Evolutionary conservation across 2,888 invertebrate genomes (phyloP), one percentile per base, ranked within the genome.

Genomic region (Phaonia tiefii): DNA sequence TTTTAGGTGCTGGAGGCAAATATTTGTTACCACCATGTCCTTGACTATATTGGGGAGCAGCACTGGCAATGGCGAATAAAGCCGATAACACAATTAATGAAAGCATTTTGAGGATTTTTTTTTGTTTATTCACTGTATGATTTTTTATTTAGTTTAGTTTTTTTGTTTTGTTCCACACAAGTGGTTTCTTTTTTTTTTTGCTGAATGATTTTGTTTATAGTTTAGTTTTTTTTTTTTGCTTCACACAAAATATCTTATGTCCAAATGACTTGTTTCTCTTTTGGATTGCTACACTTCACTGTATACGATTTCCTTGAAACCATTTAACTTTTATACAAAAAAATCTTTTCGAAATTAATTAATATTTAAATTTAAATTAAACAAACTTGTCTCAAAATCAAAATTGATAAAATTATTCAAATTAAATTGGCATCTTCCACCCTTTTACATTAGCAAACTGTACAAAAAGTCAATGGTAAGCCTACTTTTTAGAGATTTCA

Each of bases 241-340:
- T 49, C n/a, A 49, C 49, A 49, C 49, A 20, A 17, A 22, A 1
- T 49, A 8, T 8, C 20, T 49, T 49, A 20, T 7, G 37, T 60
- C 20, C 11, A 2, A 71, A 56, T 44, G 58, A 74, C 70, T 80
- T 81, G 71, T 75, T 78, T 75, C 44, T 78, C 63, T 71, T 22
- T 69, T 78, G 86, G 82, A 85, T 84, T 84, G 86, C 86, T 83
- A 79, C 83, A 82, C 84, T 85, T 85, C 84, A 87, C 88, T 87
- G 87, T 75, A 84, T 86, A 85, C 85, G 83, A 83, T 85, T 86
- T 83, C 83, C 69, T 83, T 44, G 83, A 84, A 83, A 85, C 84
- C 86, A 85, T 85, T 85, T 86, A 84, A 72, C 85, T 87, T 87
- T 87, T 88, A 87, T 88, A 88, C 65, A 39, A 58, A 75, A 78